Evolutionary conservation across 1,140 invertebrate genomes (phyloP), one percentile per base, ranked within the genome.

Genomic region (Dendrolimus punctatus): DNA sequence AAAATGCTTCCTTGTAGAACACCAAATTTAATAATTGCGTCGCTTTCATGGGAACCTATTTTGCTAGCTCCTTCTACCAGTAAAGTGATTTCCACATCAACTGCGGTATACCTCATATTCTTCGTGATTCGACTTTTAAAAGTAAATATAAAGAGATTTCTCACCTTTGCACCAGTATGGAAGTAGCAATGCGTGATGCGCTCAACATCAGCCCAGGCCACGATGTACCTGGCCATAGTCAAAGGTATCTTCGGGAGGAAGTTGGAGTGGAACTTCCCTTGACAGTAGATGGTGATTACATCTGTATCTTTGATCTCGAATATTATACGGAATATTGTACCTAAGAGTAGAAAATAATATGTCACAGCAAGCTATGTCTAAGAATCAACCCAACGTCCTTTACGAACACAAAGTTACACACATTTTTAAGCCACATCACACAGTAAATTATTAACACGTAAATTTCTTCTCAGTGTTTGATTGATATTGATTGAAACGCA

Each of bases 251-350:
- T 85, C 1, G 80, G 80, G 55, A 83, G 59, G 53, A 85, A 85
- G 56, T 83, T 83, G 5, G 74, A 80, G 51, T 85, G 79, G 50
- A 83, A 83, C 55, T 85, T 85, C 10, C 80, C 82, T 57, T 85
- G 81, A 53, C 81, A 85, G 62, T 85, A 85, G 49, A 85, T 83
- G 0, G 81, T 85, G 46, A 85, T 81, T 8, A 85, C 80, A 36
- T 85, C 80, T 9, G 80, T 83, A 55, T 85, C 81, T 55, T 85
- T 85, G 4, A 85, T 68, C 57, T 85, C 81, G 61, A 85, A 85
- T 8, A 85, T 62, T 64, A 82, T 85, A 1, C 77, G 69, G 50
- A 85, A 85, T 55, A 82, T 70, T 45, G 79, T 82, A 6, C 79
- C 81, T 85, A 64, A 6, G 43, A 37, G 23, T 8, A 39, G 40